A percentile compares a stretch with the other conserved stretches of the same genome.
phyloP scores from a whole-genome alignment of 2,797 vertebrate species.

The Crypturellus tataupa region DNA sequence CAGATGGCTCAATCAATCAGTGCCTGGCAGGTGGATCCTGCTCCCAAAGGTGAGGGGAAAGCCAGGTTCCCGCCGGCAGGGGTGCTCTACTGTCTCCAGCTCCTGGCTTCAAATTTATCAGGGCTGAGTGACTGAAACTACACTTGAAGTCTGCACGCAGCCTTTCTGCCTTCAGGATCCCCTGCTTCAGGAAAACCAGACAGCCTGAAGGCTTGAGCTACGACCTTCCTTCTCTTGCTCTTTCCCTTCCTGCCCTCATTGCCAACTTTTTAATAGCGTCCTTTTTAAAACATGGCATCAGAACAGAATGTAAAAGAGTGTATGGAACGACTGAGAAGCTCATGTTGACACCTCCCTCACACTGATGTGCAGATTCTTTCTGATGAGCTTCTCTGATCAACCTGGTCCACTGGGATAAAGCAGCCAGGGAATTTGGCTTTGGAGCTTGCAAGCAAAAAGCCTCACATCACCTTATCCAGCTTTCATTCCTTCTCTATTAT shows the following conservation, averaged over 20 bases:
- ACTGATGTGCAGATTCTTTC: neutral
- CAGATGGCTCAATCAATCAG: conserved; percentile 43
- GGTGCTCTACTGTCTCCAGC: neutral
- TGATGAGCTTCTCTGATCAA: neutral
- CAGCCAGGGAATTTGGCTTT: neutral
- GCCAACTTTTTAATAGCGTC: conserved; percentile 15
- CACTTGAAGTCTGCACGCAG: neutral
- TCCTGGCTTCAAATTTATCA: conserved; percentile 24
- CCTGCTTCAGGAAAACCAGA: neutral
- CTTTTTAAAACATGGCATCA: conserved; percentile 1
- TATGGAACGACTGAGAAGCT: neutral
- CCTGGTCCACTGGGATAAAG: neutral
- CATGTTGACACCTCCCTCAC: neutral
- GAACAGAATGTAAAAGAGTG: neutral
- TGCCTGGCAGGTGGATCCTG: conserved; percentile 2
- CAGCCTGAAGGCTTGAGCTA: conserved; percentile 15
- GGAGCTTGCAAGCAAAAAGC: neutral
- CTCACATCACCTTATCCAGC: neutral
- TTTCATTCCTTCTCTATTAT: neutral
- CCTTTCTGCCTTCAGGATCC: neutral
- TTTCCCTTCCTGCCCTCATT: neutral
- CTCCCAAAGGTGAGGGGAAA: neutral
- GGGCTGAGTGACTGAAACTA: neutral
- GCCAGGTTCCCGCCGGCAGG: conserved; percentile 19
- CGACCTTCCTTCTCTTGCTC: neutral